Base-by-base conservation (phyloP, 2,113 vertebrate genomes). In the Oncorhynchus masou region DNA sequence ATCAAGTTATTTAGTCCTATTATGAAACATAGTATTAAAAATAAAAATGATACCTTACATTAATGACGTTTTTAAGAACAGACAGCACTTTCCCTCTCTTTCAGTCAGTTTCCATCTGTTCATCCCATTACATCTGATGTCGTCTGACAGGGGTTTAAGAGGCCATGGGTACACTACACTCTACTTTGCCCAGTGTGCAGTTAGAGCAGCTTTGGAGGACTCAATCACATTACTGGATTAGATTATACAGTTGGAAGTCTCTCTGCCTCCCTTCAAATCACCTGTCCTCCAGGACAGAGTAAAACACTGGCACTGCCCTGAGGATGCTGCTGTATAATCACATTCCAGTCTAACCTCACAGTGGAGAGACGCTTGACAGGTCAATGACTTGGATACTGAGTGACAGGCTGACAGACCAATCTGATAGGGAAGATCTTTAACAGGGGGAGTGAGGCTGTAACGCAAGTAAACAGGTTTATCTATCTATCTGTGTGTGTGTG, bases 61-160 rank as follows among this genome's bases (percentile, higher is more conserved):
- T 19, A 54, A 54, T 19, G 4, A 45, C 11, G 4, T 39, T 39
- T 39, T 39, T 51, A 51, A 54, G 51, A 54, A 54, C 16, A 11
- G 8, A 54, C 12, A 54, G 51, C 15, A 54, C 15, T 54, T 54
- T 54, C 51, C 16, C 51, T 45, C 39, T 39, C 39, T 51, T n/a
- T 31, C 27, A 54, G n/a, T 51, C 25, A 15, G 39, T 34, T 1
- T 51, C 57, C 74, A 73, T 68, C 15, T 15, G 51, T 31, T 49
- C 31, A 20, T 39, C 73, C 12, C 8, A 29, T 66, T 29, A 27
- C 64, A 15, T 9, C 3, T 25, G 64, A 27, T 66, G 12, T 66
- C 22, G 29, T 57, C 78, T 87, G 86, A 90, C 85, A 89, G 78
- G 57, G 20, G 87, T 88, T 85, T 88, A 83, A 87, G 80, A 83